Evolutionary conservation across 1,140 invertebrate genomes (phyloP), one percentile per base, ranked within the genome.

Genomic region (Bathynomus jamesi): DNA sequence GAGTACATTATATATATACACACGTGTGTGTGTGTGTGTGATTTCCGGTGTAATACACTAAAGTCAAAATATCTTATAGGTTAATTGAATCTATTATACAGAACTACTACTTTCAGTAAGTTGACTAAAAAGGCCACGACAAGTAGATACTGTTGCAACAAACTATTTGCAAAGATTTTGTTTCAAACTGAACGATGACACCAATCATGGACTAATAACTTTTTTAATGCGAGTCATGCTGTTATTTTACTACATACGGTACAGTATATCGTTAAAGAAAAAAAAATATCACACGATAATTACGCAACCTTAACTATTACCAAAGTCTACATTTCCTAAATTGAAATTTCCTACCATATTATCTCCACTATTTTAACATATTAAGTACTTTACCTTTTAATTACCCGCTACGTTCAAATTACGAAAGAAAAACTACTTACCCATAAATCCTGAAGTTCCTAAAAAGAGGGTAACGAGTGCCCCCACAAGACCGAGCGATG

Each of bases 401-500:
- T 11, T 10, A 2, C 8, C 61, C 7, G 62, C 5, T 13, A 29
- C 3, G 21, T n/a, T 30, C 25, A n/a, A 25, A 8, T 4, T 28
- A 3, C 11, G 13, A 3, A 7, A 5, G 21, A 3, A n/a, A 64
- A 13, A 17, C 3, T 21, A 40, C 75, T 81, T 80, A 92, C 91
- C 91, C 75, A 93, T 87, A 69, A 87, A 86, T 79, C 89, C 87
- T n/a, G 85, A 86, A 5, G 90, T 89, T 17, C 92, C 92, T 72
- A 88, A 91, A 31, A 86, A 82, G n/a, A 96, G 88, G 1, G 94
- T 94, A 17, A 89, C 87, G 69, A 96, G 82, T 11, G 94, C 92
- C 21, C 96, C 96, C 24, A 95, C 80, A 24, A 98, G 84, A 24
- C 94, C 94, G 40, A 93, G 90, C 11, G 87, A 86, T 0, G 94